A percentile compares a stretch with the other conserved stretches of the same genome.
phyloP scores from a whole-genome alignment of 1,140 invertebrate genomes.

The Cyphomyrmex costatus region DNA sequence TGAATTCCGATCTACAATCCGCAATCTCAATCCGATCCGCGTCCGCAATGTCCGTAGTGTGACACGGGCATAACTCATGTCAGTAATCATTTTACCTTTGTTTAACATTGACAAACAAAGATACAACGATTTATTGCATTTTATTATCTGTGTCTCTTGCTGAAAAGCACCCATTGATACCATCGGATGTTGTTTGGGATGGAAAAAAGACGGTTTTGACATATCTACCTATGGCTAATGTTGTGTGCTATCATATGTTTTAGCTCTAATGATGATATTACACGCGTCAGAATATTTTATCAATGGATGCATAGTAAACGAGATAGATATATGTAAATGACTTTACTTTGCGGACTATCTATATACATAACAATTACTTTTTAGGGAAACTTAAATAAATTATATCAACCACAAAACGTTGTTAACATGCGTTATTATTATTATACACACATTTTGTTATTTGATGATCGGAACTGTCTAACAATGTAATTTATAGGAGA shows the following conservation, averaged over 20 bases:
- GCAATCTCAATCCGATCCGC: too few relatives aligned
- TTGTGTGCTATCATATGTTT: conserved; percentile 10
- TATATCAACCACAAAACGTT: not conserved
- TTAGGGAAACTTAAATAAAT: conserved; percentile 3
- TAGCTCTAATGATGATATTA: conserved; percentile 19
- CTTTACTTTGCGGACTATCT: not conserved
- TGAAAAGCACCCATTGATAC: not conserved
- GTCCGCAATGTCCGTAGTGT: too few relatives aligned
- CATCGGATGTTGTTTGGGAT: not conserved
- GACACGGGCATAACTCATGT: too few relatives aligned
- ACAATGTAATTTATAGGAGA: too few relatives aligned
- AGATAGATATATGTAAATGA: conserved; percentile 7
- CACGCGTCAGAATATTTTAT: not conserved
- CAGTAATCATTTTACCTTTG: too few relatives aligned
- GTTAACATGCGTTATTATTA: not conserved
- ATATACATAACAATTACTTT: not conserved
- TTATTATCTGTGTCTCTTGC: too few relatives aligned
- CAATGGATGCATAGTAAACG: not conserved
- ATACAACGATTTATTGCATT: too few relatives aligned
- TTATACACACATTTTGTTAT: too few relatives aligned
- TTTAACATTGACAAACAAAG: too few relatives aligned
- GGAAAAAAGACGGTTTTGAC: conserved; percentile 10
- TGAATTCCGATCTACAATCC: too few relatives aligned
- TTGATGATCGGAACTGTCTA: too few relatives aligned
- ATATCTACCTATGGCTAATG: conserved; percentile 29